Evolutionary conservation across 2,888 invertebrate genomes (phyloP).

Genomic region (Hypselothyrea guttata): DNA sequence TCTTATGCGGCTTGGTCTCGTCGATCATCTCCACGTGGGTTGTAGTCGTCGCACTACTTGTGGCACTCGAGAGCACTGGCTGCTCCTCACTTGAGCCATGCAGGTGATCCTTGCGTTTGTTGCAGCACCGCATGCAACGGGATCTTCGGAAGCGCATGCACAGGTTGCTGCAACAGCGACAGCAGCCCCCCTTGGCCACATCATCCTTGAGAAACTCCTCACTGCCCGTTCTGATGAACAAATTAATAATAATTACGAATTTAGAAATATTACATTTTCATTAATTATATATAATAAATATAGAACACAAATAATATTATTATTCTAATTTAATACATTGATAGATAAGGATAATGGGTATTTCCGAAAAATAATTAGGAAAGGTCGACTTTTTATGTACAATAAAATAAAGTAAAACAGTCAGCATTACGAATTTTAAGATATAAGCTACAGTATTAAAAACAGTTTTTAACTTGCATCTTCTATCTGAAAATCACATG

Average conservation of each 20-base stretch:
- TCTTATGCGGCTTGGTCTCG: constrained; percentile 64
- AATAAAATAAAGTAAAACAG: too few relatives aligned
- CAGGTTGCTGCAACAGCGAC: constrained; percentile 78
- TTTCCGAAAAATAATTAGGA: too few relatives aligned
- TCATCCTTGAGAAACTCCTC: constrained; percentile 79
- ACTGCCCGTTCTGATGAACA: constrained; percentile 74
- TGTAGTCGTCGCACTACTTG: constrained; percentile 74
- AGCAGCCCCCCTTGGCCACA: constrained; percentile 64
- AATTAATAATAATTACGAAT: not conserved
- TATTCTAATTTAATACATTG: too few relatives aligned
- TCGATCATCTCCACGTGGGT: constrained; percentile 77
- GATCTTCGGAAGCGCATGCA: constrained; percentile 81
- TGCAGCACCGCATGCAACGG: constrained; percentile 79
- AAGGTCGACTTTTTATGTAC: too few relatives aligned
- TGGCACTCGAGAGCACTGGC: constrained; percentile 71
- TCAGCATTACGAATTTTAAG: too few relatives aligned
- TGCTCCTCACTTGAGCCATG: constrained; percentile 65
- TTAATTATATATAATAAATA: too few relatives aligned
- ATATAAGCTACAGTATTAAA: too few relatives aligned
- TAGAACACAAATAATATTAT: too few relatives aligned
- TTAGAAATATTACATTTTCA: too few relatives aligned
- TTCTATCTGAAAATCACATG: too few relatives aligned
- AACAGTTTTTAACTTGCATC: too few relatives aligned
- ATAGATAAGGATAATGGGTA: too few relatives aligned
- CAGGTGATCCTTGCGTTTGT: constrained; percentile 55